Percentiles rank a stretch among this genome's conserved stretches.
These are phyloP conservation scores for Pachliopta kotzebuea DNA, from an alignment of 2,888 invertebrate genomes.

Conservation along the genomic window DNA sequence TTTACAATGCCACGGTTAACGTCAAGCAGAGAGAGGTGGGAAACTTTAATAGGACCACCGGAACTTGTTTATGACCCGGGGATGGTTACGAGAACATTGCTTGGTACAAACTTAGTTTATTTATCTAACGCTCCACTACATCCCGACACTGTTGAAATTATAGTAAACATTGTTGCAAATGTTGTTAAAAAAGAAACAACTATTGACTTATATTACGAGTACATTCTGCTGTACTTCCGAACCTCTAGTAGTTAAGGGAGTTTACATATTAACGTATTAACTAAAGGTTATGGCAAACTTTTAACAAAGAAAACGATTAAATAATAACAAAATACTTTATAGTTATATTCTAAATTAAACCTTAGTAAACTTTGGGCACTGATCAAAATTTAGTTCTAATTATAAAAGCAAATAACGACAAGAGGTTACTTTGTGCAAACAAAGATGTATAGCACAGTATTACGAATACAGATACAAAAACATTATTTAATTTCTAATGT, in stretches of 20 bases:
- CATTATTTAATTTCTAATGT: too few species aligned
- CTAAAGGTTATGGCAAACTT: too few species aligned
- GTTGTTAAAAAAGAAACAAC: not conserved
- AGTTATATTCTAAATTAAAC: not conserved
- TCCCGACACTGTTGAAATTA: not conserved
- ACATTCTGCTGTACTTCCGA: too few species aligned
- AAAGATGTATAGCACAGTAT: not conserved
- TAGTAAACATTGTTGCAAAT: not conserved
- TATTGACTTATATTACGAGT: not conserved
- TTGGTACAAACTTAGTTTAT: not conserved
- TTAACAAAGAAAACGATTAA: not conserved
- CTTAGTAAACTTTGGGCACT: not conserved
- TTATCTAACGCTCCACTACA: not conserved
- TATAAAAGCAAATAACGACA: not conserved
- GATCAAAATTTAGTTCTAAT: not conserved
- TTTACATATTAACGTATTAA: too few species aligned
- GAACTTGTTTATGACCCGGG: slow-evolving; percentile 11
- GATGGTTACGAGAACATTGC: not conserved
- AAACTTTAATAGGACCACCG: slow-evolving; percentile 20
- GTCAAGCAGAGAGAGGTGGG: slow-evolving; percentile 6
- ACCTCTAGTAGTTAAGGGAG: too few species aligned
- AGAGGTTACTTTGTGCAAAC: not conserved
- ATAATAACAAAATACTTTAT: not conserved
- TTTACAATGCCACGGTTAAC: slow-evolving; percentile 9
- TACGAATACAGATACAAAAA: not conserved